Conservation (phyloP, 2,888 invertebrate species). For the Eristalis pertinax region DNA sequence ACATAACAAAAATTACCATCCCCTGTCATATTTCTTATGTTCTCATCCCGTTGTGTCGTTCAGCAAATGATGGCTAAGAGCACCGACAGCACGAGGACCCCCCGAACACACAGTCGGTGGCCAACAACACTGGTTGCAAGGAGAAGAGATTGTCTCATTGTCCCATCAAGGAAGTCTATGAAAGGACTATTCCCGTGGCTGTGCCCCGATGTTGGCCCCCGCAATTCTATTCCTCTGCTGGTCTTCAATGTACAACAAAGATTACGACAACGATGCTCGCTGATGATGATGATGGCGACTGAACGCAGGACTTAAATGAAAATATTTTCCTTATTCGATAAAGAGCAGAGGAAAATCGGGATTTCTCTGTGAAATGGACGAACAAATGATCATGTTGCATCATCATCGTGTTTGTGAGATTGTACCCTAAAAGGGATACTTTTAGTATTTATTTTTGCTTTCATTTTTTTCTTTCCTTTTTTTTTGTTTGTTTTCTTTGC, state of each 20-base stretch:
- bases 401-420: constrained; percentile 34
- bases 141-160: constrained; percentile 56
- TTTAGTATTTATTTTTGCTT: constrained; percentile 10
- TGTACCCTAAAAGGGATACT: constrained; percentile 17
- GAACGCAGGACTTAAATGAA: constrained; percentile 57
- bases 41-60: constrained; percentile 33
- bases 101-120: neutral
- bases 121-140: constrained; percentile 6
- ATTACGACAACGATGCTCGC: neutral
- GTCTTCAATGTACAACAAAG: neutral
- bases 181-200: constrained; percentile 30
- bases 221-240: neutral
- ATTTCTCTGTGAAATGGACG: constrained; percentile 44
- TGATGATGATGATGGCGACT: constrained; percentile 16
- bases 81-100: neutral
- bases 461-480: neutral
- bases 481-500: neutral
- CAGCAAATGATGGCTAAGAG: constrained; percentile 10
- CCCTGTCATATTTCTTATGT: constrained; percentile 60
- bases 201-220: neutral
- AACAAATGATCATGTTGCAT: constrained; percentile 50
- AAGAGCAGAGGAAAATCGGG: constrained; percentile 42
- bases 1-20: constrained; percentile 64
- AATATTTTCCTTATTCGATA: constrained; percentile 66
- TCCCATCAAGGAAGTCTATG: constrained; percentile 43